phyloP scores from a whole-genome alignment of 2,888 invertebrate genomes.

The Ennomos erosarius region DNA sequence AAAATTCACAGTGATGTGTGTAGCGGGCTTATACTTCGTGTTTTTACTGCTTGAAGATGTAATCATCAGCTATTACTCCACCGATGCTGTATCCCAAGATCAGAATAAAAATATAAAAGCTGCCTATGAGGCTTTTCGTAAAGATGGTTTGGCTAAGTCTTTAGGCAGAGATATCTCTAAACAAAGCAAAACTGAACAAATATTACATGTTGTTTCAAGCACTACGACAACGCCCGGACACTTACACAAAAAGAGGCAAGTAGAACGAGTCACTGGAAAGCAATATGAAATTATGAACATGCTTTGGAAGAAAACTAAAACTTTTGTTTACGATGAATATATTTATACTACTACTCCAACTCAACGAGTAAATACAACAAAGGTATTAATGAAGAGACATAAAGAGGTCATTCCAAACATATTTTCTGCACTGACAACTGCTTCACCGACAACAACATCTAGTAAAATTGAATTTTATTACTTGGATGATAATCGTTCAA shows the following conservation, averaged over 20 bases:
- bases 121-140: conserved; percentile 2
- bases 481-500: conserved; percentile 56
- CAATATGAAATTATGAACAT: conserved; percentile 70
- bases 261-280: conserved; percentile 59
- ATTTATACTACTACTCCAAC: conserved; percentile 16
- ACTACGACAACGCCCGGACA: conserved; percentile 1
- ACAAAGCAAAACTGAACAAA: conserved; percentile 1
- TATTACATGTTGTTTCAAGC: not conserved
- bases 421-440: conserved; percentile 23
- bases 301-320: conserved; percentile 66
- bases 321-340: conserved; percentile 50
- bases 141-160: not conserved
- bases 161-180: not conserved
- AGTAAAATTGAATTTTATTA: conserved; percentile 78
- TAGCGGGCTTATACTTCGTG: conserved; percentile 17
- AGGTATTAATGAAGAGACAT: conserved; percentile 24
- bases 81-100: conserved; percentile 6
- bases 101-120: conserved; percentile 2
- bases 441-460: conserved; percentile 50
- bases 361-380: conserved; percentile 19
- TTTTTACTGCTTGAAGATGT: conserved; percentile 23
- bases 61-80: conserved; percentile 16
- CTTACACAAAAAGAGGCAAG: conserved; percentile 54
- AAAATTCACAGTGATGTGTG: conserved; percentile 14
- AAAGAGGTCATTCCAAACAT: conserved; percentile 25